Percentiles rank a stretch among this genome's conserved stretches.
Conservation (phyloP, 2,113 vertebrate species). For the Larimichthys polyactis region DNA sequence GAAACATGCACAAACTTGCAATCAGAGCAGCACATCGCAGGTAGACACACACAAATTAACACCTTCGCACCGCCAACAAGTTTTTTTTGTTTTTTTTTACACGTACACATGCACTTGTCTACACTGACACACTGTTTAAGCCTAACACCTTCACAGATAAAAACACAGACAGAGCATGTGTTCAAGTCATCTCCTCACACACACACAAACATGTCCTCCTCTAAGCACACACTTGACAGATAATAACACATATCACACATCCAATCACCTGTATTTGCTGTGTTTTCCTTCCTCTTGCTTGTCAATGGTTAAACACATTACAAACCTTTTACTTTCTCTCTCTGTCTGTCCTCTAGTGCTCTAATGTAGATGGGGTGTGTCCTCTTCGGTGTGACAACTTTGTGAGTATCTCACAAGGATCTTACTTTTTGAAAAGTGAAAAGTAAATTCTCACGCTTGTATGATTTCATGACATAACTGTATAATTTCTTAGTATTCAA, state of each 20-base stretch:
- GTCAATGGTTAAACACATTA: background rate
- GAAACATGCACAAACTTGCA: slow-evolving; percentile 27
- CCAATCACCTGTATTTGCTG: background rate
- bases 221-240: background rate
- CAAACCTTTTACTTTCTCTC: background rate
- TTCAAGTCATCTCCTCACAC: background rate
- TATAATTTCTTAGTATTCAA: background rate
- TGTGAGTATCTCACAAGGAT: slow-evolving; percentile 62
- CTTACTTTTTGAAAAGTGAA: background rate
- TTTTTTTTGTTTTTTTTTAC: slow-evolving; percentile 16
- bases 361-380: slow-evolving; percentile 69
- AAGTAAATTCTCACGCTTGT: background rate
- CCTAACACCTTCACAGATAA: slow-evolving; percentile 21
- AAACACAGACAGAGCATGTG: slow-evolving; percentile 22
- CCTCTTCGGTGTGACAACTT: slow-evolving; percentile 76
- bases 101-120: slow-evolving; percentile 9
- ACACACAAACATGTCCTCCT: slow-evolving; percentile 41
- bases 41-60: slow-evolving; percentile 41
- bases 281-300: background rate
- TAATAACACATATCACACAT: slow-evolving; percentile 6
- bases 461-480: background rate
- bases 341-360: slow-evolving; percentile 62
- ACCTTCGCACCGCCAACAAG: slow-evolving; percentile 6
- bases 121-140: slow-evolving; percentile 29
- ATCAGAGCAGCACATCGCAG: slow-evolving; percentile 32